A percentile compares a stretch with the other conserved stretches of the same genome.
phyloP scores from a whole-genome alignment of 2,113 vertebrate genomes.

The Petromus typicus region DNA sequence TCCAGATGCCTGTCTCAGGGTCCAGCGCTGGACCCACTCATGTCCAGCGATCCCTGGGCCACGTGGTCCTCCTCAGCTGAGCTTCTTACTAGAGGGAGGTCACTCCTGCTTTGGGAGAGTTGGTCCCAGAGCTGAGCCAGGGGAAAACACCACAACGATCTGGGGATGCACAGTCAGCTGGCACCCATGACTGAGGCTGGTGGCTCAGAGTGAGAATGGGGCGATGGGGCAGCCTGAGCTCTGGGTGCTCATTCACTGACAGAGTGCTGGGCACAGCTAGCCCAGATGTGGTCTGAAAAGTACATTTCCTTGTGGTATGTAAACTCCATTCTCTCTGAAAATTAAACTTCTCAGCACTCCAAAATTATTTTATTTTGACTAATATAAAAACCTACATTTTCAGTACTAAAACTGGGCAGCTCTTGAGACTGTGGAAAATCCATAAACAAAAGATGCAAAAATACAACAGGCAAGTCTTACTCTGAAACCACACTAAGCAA shows the following conservation, averaged over 20 bases:
- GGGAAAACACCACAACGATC: not conserved
- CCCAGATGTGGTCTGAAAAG: accelerated
- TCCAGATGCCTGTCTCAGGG: not conserved
- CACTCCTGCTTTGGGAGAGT: accelerated
- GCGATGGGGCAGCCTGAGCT: accelerated
- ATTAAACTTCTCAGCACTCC: not conserved
- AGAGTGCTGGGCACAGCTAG: accelerated
- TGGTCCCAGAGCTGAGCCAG: accelerated
- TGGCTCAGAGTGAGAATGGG: accelerated
- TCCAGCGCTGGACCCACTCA: not conserved
- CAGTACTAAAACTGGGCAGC: accelerated
- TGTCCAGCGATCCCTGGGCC: not conserved
- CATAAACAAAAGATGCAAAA: not conserved
- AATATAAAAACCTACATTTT: not conserved
- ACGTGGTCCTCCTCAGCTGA: not conserved
- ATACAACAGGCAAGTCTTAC: accelerated
- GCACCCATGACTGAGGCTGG: accelerated
- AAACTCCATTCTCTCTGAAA: not conserved
- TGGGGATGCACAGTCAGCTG: accelerated
- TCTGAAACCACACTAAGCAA: accelerated
- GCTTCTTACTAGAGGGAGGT: not conserved
- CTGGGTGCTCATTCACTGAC: accelerated
- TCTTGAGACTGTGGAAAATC: not conserved
- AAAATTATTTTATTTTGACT: not conserved
- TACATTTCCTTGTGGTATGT: not conserved